These are phyloP conservation scores for Batillaria attramentaria DNA, from an alignment of 1,140 invertebrate species.

Conservation along the genomic window DNA sequence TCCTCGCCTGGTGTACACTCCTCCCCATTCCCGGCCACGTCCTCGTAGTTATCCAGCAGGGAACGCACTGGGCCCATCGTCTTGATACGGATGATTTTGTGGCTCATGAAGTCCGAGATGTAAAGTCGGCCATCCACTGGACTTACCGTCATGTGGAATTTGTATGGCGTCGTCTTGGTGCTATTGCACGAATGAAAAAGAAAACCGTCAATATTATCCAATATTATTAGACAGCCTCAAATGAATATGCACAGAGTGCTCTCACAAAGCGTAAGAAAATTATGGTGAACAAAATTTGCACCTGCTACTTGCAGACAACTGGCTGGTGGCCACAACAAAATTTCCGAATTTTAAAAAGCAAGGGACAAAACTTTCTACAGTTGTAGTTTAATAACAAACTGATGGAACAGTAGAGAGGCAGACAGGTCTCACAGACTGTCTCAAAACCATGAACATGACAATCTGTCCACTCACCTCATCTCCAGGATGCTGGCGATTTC, in stretches of 20 bases:
- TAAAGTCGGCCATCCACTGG: constrained; percentile 94
- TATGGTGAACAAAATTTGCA: too few relatives aligned
- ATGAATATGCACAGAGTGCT: too few relatives aligned
- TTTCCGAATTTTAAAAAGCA: not conserved
- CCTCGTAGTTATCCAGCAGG: constrained; percentile 93
- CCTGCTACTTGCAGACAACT: too few relatives aligned
- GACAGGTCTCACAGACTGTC: not conserved
- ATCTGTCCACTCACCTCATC: constrained; percentile 79
- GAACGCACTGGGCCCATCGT: constrained; percentile 81
- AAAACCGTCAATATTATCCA: too few relatives aligned
- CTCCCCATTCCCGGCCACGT: constrained; percentile 94
- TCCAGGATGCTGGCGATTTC: constrained; percentile 86
- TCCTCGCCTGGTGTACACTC: constrained; percentile 94
- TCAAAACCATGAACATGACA: not conserved
- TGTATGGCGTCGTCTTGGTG: constrained; percentile 92
- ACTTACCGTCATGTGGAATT: constrained; percentile 95
- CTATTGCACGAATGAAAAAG: too few relatives aligned
- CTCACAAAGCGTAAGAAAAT: too few relatives aligned
- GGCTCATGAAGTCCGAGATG: constrained; percentile 94
- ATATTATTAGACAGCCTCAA: too few relatives aligned
- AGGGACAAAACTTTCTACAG: not conserved
- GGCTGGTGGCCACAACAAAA: not conserved
- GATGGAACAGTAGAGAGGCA: too few relatives aligned
- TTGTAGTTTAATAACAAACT: not conserved
- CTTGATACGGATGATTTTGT: constrained; percentile 92